phyloP scores from a whole-genome alignment of 2,113 vertebrate species.

The Indicator indicator region DNA sequence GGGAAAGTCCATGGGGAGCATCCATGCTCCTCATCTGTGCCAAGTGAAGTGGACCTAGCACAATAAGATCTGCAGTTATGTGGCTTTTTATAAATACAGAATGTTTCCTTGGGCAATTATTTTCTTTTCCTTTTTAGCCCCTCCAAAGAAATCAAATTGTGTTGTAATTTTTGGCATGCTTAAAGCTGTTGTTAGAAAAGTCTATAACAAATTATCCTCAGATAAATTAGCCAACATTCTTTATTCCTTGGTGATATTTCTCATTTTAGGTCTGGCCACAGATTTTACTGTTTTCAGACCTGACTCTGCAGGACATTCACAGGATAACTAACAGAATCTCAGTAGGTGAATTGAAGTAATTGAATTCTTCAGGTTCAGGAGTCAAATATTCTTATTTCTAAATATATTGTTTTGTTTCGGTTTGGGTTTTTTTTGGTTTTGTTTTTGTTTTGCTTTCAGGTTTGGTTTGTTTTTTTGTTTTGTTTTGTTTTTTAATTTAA shows the following conservation, averaged over 20 bases:
- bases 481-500: background rate
- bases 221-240: background rate
- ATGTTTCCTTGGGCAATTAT: background rate
- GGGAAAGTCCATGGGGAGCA: background rate
- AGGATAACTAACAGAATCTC: background rate
- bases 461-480: too few relatives aligned
- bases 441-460: too few relatives aligned
- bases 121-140: background rate
- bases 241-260: background rate
- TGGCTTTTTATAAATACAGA: background rate
- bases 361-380: background rate
- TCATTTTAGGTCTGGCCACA: background rate
- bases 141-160: background rate
- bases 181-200: slow-evolving; percentile 41
- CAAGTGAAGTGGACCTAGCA: background rate
- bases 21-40: background rate
- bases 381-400: background rate
- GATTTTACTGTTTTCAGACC: background rate
- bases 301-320: background rate
- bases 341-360: background rate
- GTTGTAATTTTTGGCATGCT: slow-evolving; percentile 16
- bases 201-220: background rate
- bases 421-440: too few relatives aligned
- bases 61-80: background rate
- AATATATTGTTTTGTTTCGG: background rate